phyloP scores from a whole-genome alignment of 35 echinoderm and acorn worm species.

The Diadema setosum region DNA sequence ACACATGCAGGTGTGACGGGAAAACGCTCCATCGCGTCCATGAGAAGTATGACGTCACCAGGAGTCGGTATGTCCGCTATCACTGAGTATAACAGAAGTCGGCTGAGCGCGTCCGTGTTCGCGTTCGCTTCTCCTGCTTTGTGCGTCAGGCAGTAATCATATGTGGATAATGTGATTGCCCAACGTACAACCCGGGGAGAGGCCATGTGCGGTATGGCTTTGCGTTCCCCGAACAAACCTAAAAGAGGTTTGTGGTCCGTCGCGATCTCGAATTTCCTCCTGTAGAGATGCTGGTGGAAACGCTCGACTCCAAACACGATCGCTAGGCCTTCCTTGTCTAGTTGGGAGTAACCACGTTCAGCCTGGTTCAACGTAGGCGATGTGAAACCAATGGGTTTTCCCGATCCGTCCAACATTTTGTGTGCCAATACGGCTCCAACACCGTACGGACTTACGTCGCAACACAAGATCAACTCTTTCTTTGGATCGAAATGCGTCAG shows the following conservation, averaged over 20 bases:
- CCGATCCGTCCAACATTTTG: constrained; percentile 17
- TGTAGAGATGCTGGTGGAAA: constrained; percentile 46
- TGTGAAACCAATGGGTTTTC: constrained; percentile 44
- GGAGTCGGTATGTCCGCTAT: not conserved
- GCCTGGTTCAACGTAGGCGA: not conserved
- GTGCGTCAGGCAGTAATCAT: constrained; percentile 44
- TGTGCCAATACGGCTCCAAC: constrained; percentile 58
- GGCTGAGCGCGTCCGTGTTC: constrained; percentile 57
- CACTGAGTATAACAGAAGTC: not conserved
- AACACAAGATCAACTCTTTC: not conserved
- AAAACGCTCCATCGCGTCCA: not conserved
- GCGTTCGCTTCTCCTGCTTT: not conserved
- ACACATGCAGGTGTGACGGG: constrained; percentile 28
- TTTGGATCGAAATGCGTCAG: not conserved
- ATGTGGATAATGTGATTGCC: constrained; percentile 42
- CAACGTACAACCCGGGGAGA: constrained; percentile 47
- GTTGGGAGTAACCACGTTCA: too few species aligned
- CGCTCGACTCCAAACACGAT: constrained; percentile 28
- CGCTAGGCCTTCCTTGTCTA: constrained; percentile 39
- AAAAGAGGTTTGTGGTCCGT: constrained; percentile 66
- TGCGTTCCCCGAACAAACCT: constrained; percentile 19
- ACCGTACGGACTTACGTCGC: constrained; percentile 37
- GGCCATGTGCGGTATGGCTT: constrained; percentile 22
- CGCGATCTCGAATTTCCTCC: constrained; percentile 12
- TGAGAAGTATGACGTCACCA: not conserved